Percentiles rank a stretch among this genome's conserved stretches.
Evolutionary conservation across 2,888 invertebrate species (phyloP).

Genomic region (Plagodis dolabraria): DNA sequence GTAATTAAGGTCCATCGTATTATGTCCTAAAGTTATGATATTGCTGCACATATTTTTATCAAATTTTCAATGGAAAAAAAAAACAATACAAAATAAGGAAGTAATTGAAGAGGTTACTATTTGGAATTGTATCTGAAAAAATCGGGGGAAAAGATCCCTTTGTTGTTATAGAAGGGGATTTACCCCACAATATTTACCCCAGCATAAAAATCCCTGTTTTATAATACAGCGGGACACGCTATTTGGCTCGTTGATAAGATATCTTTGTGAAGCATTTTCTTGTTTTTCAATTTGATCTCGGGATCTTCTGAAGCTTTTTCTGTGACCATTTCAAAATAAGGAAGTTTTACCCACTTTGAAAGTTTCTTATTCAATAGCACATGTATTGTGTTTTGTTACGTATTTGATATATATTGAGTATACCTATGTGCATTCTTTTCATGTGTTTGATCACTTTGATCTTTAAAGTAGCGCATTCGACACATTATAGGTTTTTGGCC

Average conservation of each 20-base stretch:
- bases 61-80: too few species aligned
- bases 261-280: constrained; percentile 7
- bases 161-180: constrained; percentile 24
- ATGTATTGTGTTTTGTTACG: too few species aligned
- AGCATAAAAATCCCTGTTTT: constrained; percentile 29
- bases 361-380: too few species aligned
- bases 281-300: not conserved
- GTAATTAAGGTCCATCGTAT: too few species aligned
- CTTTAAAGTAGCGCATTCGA: too few species aligned
- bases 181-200: constrained; percentile 23
- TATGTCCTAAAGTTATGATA: too few species aligned
- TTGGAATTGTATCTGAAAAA: not conserved
- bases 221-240: constrained; percentile 20
- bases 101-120: not conserved
- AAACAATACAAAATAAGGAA: not conserved
- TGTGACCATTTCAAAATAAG: not conserved
- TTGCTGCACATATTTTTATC: too few species aligned
- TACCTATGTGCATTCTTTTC: too few species aligned
- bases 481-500: too few species aligned
- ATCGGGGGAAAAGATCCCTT: constrained; percentile 18
- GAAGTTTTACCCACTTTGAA: not conserved
- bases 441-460: too few species aligned
- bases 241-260: constrained; percentile 17
- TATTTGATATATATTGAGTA: too few species aligned
- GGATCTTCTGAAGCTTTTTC: not conserved